Evolutionary conservation across 2,888 invertebrate genomes (phyloP).

Genomic region (Argynnis bischoffii): DNA sequence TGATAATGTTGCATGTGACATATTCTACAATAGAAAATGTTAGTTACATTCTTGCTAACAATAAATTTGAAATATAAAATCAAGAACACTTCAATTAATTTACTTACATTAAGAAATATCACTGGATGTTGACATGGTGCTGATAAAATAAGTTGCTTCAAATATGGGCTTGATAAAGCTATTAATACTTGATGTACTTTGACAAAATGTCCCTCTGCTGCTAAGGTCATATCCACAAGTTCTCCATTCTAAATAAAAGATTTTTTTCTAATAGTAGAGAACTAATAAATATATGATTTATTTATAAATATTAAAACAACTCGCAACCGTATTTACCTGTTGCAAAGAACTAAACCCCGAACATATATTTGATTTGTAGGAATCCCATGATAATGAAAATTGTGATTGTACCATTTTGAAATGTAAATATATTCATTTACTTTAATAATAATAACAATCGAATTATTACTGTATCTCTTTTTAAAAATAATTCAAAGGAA

Average conservation of each 20-base stretch:
- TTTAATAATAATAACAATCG: too few relatives aligned
- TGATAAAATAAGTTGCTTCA: slow-evolving; percentile 71
- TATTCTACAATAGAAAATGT: slow-evolving; percentile 56
- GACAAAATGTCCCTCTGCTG: slow-evolving; percentile 73
- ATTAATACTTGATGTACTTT: slow-evolving; percentile 64
- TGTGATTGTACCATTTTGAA: slow-evolving; percentile 53
- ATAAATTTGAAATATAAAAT: background rate
- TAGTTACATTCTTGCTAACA: background rate
- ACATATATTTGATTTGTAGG: slow-evolving; percentile 68
- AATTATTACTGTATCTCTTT: too few relatives aligned
- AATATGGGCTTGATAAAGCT: slow-evolving; percentile 72
- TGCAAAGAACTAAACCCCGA: slow-evolving; percentile 71
- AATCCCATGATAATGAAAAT: slow-evolving; percentile 70
- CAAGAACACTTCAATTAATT: background rate
- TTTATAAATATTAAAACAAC: background rate
- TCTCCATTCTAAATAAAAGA: slow-evolving; percentile 65
- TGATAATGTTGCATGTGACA: slow-evolving; percentile 62
- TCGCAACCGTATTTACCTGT: slow-evolving; percentile 56
- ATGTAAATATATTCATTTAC: too few relatives aligned
- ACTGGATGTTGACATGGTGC: slow-evolving; percentile 75
- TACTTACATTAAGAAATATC: slow-evolving; percentile 71
- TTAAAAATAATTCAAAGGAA: too few relatives aligned
- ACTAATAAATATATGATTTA: background rate
- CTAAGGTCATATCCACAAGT: slow-evolving; percentile 76
- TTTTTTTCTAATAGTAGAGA: background rate